These are phyloP conservation scores for Xylocopa sonorina DNA, from an alignment of 1,140 invertebrate genomes.

Conservation along the genomic window DNA sequence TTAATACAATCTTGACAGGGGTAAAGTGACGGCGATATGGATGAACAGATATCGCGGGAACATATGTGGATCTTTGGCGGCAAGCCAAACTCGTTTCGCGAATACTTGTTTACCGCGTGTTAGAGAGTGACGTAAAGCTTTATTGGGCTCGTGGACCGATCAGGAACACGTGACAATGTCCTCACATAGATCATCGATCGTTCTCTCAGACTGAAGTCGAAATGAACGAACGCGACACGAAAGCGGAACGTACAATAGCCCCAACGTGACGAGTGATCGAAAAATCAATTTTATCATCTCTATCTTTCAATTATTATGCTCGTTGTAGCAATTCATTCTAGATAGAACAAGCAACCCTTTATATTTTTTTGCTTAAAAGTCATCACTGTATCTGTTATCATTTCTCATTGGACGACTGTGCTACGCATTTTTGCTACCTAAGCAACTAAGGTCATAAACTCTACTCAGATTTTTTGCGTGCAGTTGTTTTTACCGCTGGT, in stretches of 20 bases:
- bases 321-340: too few relatives aligned
- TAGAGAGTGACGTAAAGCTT: constrained; percentile 65
- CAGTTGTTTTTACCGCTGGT: too few relatives aligned
- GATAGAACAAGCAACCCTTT: too few relatives aligned
- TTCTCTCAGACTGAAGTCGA: background rate
- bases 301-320: too few relatives aligned
- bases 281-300: too few relatives aligned
- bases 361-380: too few relatives aligned
- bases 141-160: constrained; percentile 59
- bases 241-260: too few relatives aligned
- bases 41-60: constrained; percentile 18
- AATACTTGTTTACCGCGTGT: constrained; percentile 72
- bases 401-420: too few relatives aligned
- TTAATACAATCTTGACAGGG: constrained; percentile 32
- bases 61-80: constrained; percentile 60
- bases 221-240: background rate
- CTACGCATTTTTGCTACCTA: too few relatives aligned
- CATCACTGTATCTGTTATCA: too few relatives aligned
- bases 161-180: constrained; percentile 60
- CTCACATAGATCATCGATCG: background rate
- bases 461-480: too few relatives aligned
- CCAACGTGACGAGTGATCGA: constrained; percentile 11
- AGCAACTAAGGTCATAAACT: too few relatives aligned
- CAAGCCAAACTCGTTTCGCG: constrained; percentile 56
- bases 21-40: constrained; percentile 21